Evolutionary conservation across 2,888 invertebrate genomes (phyloP), one percentile per base, ranked within the genome.

Genomic region (Clivina fossor): DNA sequence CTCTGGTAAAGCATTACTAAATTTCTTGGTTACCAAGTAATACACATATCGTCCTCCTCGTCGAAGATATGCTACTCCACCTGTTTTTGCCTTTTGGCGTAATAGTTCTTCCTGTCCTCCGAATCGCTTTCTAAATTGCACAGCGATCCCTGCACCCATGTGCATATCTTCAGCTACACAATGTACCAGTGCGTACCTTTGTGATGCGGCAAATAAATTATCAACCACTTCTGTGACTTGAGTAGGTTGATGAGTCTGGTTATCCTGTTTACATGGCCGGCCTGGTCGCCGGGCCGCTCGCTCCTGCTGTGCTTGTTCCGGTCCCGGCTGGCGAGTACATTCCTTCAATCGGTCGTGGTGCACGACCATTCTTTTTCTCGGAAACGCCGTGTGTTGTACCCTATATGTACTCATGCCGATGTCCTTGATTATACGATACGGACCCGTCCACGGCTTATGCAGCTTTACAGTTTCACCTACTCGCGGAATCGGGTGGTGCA

Each of bases 1-100:
- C 1, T 16, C n/a, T 9, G 28, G 44, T 4, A 18, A 3, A 16
- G 26, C 1, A 2, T 11, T 8, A 1, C 11, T 8, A n/a, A 3
- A 2, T 28, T 11, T 28, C 11, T 44, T 44, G 9, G 44, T 44
- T 5, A 44, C 30, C 15, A 44, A 11, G 16, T 44, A 44, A 15
- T 15, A 28, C 1, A 44, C 5, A 18, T 15, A 15, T 3, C 44
- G 44, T 30, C 16, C 44, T 2, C 30, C 4, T 4, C 16, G 2
- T 16, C 16, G 3, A n/a, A 44, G 16, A n/a, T 28, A 13, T 5
- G 28, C 44, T 5, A 44, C 44, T 28, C 15, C 30, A 2, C 28
- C 28, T 2, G 28, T 26, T 9, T 13, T 28, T 8, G 11, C 5
- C 3, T 15, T 16, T 28, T 26, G 44, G 4, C 9, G 15, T 16